A percentile compares a stretch with the other conserved stretches of the same genome.
Evolutionary conservation across 2,797 vertebrate species (phyloP).

Genomic region (Tenualosa ilisha): DNA sequence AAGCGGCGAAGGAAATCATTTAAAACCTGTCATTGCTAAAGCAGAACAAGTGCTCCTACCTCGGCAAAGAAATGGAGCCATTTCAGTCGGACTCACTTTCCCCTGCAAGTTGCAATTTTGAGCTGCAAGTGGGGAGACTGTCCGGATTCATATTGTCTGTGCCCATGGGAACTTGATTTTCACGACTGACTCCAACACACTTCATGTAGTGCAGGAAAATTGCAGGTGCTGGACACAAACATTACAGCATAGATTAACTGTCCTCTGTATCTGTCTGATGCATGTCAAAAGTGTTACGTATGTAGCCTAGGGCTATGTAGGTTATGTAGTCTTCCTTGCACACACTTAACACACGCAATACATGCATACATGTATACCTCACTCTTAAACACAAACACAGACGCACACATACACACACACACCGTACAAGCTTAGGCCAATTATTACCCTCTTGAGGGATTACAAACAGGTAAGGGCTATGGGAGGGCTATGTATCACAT

Average conservation of each 20-base stretch:
- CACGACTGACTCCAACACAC: background rate
- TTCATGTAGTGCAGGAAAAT: background rate
- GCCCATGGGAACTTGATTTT: conserved; percentile 10
- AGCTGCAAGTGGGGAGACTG: background rate
- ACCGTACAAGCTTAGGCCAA: no score
- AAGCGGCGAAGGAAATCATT: background rate
- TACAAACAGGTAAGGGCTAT: background rate
- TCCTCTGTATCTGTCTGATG: background rate
- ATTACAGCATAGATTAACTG: background rate
- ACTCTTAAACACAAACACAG: no score
- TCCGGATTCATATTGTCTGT: background rate
- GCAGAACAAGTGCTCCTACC: conserved; percentile 13
- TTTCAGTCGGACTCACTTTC: conserved; percentile 15
- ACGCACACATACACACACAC: no score
- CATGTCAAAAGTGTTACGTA: background rate
- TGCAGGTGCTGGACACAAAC: background rate
- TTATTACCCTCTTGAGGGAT: no score
- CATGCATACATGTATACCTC: no score
- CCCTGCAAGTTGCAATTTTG: background rate
- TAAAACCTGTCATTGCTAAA: conserved; percentile 27
- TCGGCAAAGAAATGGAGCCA: conserved; percentile 10
- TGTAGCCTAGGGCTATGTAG: background rate
- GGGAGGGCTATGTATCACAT: background rate
- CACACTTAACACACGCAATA: no score
- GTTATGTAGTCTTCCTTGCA: background rate